These are phyloP conservation scores for Frankliniella fusca DNA, from an alignment of 2,888 invertebrate genomes.

Conservation along the genomic window DNA sequence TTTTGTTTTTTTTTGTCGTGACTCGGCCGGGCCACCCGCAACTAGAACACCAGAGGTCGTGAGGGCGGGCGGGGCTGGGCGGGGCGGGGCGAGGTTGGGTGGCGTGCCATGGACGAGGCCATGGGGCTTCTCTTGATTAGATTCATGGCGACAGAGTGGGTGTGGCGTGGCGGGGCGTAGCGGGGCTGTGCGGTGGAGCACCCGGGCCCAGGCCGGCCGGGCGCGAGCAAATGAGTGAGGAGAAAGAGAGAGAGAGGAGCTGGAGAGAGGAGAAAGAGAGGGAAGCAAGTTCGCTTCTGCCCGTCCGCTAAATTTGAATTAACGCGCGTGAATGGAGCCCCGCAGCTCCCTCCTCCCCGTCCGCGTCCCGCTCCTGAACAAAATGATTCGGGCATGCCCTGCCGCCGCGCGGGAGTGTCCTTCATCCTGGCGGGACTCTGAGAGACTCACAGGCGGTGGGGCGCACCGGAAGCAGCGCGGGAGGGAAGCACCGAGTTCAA, in stretches of 20 bases:
- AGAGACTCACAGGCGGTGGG: no score
- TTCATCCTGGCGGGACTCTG: no score
- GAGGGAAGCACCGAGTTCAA: no score
- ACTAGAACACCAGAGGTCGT: no score
- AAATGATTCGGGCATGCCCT: background rate
- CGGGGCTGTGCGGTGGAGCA: background rate
- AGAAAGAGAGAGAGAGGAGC: background rate
- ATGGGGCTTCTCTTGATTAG: slow-evolving; percentile 22
- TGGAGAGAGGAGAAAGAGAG: no score
- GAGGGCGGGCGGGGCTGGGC: background rate
- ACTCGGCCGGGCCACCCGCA: background rate
- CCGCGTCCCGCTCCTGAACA: background rate
- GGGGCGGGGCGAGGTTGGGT: background rate
- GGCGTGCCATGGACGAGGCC: background rate
- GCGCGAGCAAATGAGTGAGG: background rate
- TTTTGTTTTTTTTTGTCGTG: background rate
- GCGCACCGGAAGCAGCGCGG: no score
- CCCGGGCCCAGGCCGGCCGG: background rate
- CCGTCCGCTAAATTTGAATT: slow-evolving; percentile 12
- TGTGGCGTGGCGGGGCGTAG: background rate
- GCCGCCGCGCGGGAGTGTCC: background rate
- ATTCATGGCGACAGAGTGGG: slow-evolving; percentile 12
- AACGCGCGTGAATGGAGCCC: background rate
- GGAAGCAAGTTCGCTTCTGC: background rate
- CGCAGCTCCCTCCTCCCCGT: background rate